Base-by-base conservation (phyloP, 2,797 vertebrate species). In the Anas acuta region DNA sequence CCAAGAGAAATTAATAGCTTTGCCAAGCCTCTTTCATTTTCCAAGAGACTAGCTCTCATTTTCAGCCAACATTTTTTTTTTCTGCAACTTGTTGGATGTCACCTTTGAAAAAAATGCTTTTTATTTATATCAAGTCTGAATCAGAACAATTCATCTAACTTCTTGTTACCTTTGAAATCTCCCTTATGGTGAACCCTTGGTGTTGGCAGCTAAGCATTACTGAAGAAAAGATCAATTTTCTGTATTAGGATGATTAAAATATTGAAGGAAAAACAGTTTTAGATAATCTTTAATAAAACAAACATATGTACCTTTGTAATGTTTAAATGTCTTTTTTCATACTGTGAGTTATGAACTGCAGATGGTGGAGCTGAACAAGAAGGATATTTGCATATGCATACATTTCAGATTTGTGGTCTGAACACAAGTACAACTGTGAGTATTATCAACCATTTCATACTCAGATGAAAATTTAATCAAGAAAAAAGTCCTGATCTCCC, bases 51-150 rank as follows among this genome's bases (percentile, higher is more conserved):
- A 25, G 13, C 26, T 90, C n/a, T 79, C 18, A 47, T 96, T 93
- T 93, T 81, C 35, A 93, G 74, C 61, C 69, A 92, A 30, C 35
- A 60, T 91, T 64, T 57, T 72, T 92, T 85, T 92, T 87, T 85
- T 85, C 70, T 15, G 1, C 73, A 82, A 56, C 25, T 91, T 90
- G n/a, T 53, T 96, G 74, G 69, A 93, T 87, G 58, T 91, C 90
- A 94, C 86, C 61, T 93, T 93, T 74, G 41, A 74, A 83, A 84
- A 86, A 95, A 89, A 54, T 45, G 51, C 1, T 73, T 88, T 70
- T 84, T 64, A 69, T 89, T 92, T 94, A 7, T 56, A 70, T 66
- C 33, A 83, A 78, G 26, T 30, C 57, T 58, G 54, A 87, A 78
- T 75, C 62, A 78, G 69, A 60, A 61, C 51, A 85, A 45, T 73